Percentiles rank a stretch among this genome's conserved stretches.
phyloP scores from a whole-genome alignment of 2,888 invertebrate genomes.

The Dione vanillae region DNA sequence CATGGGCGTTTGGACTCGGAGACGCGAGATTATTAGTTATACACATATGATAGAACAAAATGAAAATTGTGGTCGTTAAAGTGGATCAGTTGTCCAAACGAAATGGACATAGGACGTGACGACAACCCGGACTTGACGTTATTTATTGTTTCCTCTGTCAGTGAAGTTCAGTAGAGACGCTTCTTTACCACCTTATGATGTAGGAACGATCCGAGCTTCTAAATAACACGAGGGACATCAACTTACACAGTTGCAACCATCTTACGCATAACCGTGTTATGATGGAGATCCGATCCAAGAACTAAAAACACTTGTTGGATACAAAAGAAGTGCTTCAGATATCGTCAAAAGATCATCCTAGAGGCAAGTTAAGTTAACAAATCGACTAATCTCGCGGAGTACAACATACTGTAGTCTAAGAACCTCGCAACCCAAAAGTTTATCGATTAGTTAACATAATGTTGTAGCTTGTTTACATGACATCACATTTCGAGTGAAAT shows the following conservation, averaged over 20 bases:
- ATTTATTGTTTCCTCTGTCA: conserved; percentile 7
- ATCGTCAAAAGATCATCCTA: neutral
- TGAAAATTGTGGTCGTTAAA: conserved; percentile 7
- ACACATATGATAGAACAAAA: neutral
- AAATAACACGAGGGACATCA: neutral
- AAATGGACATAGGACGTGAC: conserved; percentile 16
- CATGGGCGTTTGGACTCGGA: conserved; percentile 33
- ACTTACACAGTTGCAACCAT: neutral
- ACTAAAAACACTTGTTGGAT: neutral
- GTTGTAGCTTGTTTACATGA: neutral
- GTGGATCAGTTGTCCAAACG: conserved; percentile 7
- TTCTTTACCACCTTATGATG: neutral
- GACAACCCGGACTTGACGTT: neutral
- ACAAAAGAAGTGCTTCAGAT: neutral
- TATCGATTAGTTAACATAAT: conserved; percentile 19
- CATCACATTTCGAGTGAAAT: neutral
- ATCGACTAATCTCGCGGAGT: conserved; percentile 21
- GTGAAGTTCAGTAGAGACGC: neutral
- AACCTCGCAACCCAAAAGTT: conserved; percentile 22
- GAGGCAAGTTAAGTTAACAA: conserved; percentile 9
- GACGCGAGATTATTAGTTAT: neutral
- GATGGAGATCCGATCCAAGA: too few species aligned
- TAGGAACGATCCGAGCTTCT: neutral
- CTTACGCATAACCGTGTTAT: neutral
- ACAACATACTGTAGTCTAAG: neutral